phyloP scores from a whole-genome alignment of 2,888 invertebrate species.

The Stenchaetothrips biformis region DNA sequence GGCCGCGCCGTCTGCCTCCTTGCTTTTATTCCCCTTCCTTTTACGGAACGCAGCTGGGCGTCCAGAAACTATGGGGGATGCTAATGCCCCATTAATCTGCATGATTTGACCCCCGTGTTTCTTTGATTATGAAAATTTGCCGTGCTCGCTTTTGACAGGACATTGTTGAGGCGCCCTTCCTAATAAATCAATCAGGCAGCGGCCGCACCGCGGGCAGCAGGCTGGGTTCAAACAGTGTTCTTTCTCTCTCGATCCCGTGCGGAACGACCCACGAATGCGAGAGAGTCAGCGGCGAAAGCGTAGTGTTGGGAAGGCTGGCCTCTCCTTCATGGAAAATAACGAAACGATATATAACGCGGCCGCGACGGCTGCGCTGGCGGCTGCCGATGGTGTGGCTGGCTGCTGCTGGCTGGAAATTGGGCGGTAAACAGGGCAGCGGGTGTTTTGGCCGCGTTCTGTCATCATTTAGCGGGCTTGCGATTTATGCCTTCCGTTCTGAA shows the following conservation, averaged over 20 bases:
- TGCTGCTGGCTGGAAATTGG: not conserved
- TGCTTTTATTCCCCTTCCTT: no score
- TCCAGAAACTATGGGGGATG: no score
- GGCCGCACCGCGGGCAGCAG: not conserved
- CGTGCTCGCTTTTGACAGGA: no score
- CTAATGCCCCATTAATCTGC: no score
- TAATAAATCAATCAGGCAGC: not conserved
- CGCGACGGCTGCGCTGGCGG: not conserved
- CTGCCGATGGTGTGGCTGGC: not conserved
- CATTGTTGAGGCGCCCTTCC: no score
- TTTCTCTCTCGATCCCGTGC: not conserved
- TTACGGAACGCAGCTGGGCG: no score
- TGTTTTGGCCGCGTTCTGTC: constrained; percentile 17
- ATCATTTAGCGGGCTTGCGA: not conserved
- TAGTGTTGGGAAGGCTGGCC: not conserved
- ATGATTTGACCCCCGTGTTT: no score
- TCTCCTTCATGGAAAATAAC: constrained; percentile 13
- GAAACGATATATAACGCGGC: not conserved
- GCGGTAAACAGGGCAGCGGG: not conserved
- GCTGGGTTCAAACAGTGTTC: not conserved
- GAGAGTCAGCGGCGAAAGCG: no score
- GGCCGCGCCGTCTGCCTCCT: no score
- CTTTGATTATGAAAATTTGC: no score
- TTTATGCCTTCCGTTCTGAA: constrained; percentile 13
- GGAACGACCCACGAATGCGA: no score